These are phyloP conservation scores for Hephaestus fuliginosus DNA, from an alignment of 2,797 vertebrate genomes.

Conservation along the genomic window DNA sequence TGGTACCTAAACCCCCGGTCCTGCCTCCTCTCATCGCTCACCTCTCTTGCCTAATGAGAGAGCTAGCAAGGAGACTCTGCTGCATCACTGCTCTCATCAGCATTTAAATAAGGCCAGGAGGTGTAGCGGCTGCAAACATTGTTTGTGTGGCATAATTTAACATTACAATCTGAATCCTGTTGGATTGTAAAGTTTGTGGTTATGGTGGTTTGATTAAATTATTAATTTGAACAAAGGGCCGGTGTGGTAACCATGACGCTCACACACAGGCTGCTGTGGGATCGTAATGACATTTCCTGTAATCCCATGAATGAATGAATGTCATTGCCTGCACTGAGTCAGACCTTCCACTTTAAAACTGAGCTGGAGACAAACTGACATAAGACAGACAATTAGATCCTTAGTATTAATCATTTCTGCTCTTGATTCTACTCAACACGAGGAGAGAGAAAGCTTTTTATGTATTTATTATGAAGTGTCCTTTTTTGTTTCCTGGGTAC, in stretches of 20 bases:
- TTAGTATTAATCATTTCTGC: constrained; percentile 14
- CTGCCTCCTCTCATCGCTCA: constrained; percentile 33
- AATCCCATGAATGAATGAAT: constrained; percentile 32
- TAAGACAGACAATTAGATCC: neutral
- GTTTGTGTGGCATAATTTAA: constrained; percentile 49
- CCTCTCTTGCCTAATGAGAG: constrained; percentile 61
- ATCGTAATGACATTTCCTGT: constrained; percentile 38
- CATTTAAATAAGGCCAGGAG: constrained; percentile 67
- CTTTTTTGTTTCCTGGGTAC: too few relatives aligned
- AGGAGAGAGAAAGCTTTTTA: neutral
- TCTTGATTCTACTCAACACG: neutral
- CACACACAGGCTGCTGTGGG: constrained; percentile 15
- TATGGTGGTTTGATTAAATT: constrained; percentile 47
- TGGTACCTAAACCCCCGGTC: constrained; percentile 20
- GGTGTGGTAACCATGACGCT: constrained; percentile 29
- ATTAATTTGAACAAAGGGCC: constrained; percentile 41
- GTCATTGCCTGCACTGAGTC: constrained; percentile 22
- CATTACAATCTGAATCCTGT: constrained; percentile 41
- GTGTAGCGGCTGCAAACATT: constrained; percentile 31
- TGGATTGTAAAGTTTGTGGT: constrained; percentile 32
- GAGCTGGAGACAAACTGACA: constrained; percentile 1
- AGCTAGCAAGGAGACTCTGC: constrained; percentile 49
- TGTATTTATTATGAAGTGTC: too few relatives aligned
- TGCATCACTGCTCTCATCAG: constrained; percentile 71
- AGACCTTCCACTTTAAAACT: constrained; percentile 19